These are phyloP conservation scores for Oryzias sinensis DNA, from an alignment of 2,797 vertebrate genomes.

Conservation along the genomic window DNA sequence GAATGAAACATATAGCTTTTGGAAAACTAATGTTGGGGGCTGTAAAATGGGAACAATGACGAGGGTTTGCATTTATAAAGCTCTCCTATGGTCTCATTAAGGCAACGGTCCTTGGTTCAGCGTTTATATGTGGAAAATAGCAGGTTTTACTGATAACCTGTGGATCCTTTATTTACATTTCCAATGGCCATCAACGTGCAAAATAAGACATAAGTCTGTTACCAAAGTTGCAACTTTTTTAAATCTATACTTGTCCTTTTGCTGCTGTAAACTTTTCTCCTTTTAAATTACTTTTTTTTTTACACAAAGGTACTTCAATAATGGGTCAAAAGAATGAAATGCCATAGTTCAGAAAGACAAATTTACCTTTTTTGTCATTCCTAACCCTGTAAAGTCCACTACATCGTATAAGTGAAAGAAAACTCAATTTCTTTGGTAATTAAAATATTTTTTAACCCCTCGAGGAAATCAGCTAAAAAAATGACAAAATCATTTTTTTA, in stretches of 20 bases:
- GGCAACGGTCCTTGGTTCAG: neutral
- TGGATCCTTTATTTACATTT: constrained; percentile 2
- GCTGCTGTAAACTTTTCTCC: neutral
- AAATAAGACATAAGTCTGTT: constrained; percentile 1
- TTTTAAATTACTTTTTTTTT: neutral
- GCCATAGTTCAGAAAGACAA: no score
- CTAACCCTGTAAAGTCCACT: no score
- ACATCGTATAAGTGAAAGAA: no score
- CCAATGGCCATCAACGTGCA: neutral
- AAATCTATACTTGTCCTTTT: neutral
- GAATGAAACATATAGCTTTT: constrained; percentile 9
- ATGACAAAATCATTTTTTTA: no score
- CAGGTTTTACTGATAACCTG: neutral
- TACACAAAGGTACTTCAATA: neutral
- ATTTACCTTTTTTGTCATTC: no score
- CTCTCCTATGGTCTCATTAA: constrained; percentile 24
- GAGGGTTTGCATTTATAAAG: neutral
- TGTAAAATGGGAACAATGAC: constrained; percentile 6
- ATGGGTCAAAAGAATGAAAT: no score
- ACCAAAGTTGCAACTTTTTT: neutral
- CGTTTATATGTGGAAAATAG: neutral
- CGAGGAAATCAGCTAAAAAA: no score
- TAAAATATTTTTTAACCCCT: no score
- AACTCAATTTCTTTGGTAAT: no score
- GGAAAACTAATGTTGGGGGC: constrained; percentile 5